Conservation (phyloP, 2,797 vertebrate species). For the Sciurus carolinensis region DNA sequence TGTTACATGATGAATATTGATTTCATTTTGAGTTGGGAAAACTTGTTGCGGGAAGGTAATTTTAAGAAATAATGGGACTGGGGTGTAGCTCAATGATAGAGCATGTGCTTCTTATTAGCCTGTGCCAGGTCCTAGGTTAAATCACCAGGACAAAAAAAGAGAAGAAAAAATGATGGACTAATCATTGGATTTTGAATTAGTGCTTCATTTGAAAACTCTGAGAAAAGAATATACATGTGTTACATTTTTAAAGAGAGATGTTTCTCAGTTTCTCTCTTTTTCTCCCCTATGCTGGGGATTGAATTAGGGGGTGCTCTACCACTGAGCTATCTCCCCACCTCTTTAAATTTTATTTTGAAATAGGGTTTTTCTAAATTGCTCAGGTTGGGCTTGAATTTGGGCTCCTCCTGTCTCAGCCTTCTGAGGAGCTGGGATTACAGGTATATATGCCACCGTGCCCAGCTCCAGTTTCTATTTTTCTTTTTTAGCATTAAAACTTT, state of each 20-base stretch:
- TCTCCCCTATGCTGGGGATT: background rate
- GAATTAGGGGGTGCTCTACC: background rate
- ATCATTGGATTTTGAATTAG: slow-evolving; percentile 46
- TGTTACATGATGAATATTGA: background rate
- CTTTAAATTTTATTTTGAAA: background rate
- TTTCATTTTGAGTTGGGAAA: slow-evolving; percentile 60
- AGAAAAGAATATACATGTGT: slow-evolving; percentile 5
- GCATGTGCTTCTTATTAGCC: background rate
- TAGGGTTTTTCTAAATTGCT: background rate
- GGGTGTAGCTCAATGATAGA: background rate
- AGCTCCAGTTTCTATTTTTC: background rate
- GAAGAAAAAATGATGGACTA: slow-evolving; percentile 5
- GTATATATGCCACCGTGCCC: background rate
- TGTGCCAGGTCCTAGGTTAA: background rate
- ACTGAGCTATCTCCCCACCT: background rate
- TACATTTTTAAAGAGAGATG: slow-evolving; percentile 3
- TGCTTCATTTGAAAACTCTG: slow-evolving; percentile 29
- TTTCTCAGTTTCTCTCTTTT: too few species aligned
- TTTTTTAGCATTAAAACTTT: slow-evolving; percentile 47
- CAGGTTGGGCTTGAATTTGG: background rate
- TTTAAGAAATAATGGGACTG: background rate
- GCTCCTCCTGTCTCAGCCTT: background rate
- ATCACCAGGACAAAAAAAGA: background rate
- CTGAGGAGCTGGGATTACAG: background rate
- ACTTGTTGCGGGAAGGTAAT: slow-evolving; percentile 37